These are phyloP conservation scores for Cossypha niveicapilla DNA, from an alignment of 2,797 vertebrate genomes.

Conservation along the genomic window DNA sequence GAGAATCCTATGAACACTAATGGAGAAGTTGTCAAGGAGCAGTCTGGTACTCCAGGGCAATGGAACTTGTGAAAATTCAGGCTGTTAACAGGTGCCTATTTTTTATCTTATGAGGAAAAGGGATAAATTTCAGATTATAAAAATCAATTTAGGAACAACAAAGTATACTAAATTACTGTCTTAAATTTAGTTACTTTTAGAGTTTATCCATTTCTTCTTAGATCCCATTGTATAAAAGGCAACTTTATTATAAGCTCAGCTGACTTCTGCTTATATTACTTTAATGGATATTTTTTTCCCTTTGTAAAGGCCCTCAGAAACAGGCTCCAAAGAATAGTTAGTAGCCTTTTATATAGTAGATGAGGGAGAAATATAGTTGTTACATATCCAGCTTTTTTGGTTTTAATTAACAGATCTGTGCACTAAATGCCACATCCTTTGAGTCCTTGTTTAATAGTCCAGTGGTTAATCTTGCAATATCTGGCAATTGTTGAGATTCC, in stretches of 20 bases:
- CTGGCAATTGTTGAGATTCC: not conserved
- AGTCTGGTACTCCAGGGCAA: not conserved
- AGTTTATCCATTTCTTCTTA: not conserved
- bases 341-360: not conserved
- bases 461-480: not conserved
- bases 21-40: not conserved
- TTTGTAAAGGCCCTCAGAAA: not conserved
- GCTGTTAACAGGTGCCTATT: rapidly evolving
- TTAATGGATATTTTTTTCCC: not conserved
- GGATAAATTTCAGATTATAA: not conserved
- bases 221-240: not conserved
- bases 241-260: not conserved
- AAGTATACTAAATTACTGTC: not conserved
- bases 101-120: not conserved
- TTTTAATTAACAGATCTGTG: not conserved
- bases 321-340: not conserved
- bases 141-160: not conserved
- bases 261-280: not conserved
- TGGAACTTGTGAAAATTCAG: not conserved
- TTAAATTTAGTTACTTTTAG: not conserved
- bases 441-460: not conserved
- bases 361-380: not conserved
- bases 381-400: not conserved
- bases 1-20: not conserved
- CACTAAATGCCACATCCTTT: not conserved